These are phyloP conservation scores for Diabrotica balteata DNA, from an alignment of 2,888 invertebrate species.

Conservation along the genomic window DNA sequence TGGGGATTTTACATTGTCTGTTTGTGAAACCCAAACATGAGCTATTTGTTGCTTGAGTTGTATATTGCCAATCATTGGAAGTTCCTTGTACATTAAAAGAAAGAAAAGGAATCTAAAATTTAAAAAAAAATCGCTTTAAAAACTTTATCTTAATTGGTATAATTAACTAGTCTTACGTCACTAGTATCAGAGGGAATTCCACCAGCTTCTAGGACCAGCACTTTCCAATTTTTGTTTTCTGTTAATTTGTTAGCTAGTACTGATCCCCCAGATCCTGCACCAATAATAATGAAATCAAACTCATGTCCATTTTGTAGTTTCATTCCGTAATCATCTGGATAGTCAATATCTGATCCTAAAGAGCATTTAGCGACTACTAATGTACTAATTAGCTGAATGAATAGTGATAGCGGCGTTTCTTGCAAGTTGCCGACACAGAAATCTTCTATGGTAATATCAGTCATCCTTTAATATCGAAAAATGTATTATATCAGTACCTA, in stretches of 20 bases:
- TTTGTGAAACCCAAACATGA: conserved; percentile 55
- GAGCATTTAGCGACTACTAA: not conserved
- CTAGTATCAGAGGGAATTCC: conserved; percentile 60
- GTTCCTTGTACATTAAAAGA: conserved; percentile 49
- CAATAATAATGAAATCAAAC: conserved; percentile 65
- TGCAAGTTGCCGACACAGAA: not conserved
- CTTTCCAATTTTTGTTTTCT: conserved; percentile 59
- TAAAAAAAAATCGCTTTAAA: not conserved
- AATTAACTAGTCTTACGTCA: conserved; percentile 52
- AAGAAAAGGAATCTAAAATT: conserved; percentile 57
- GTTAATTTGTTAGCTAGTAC: conserved; percentile 62
- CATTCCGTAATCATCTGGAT: not conserved
- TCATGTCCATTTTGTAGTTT: conserved; percentile 33
- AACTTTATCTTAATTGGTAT: too few species aligned
- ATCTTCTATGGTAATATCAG: not conserved
- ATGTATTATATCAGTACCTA: not conserved
- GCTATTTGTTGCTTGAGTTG: conserved; percentile 59
- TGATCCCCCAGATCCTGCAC: conserved; percentile 64
- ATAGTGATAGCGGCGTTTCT: not conserved
- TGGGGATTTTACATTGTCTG: conserved; percentile 63
- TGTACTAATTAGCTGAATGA: not conserved
- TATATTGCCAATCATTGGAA: conserved; percentile 57
- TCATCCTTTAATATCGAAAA: not conserved
- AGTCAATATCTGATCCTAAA: not conserved
- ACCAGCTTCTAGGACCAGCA: conserved; percentile 66